Evolutionary conservation across 2,113 vertebrate genomes (phyloP).

Genomic region (Geococcyx californianus): DNA sequence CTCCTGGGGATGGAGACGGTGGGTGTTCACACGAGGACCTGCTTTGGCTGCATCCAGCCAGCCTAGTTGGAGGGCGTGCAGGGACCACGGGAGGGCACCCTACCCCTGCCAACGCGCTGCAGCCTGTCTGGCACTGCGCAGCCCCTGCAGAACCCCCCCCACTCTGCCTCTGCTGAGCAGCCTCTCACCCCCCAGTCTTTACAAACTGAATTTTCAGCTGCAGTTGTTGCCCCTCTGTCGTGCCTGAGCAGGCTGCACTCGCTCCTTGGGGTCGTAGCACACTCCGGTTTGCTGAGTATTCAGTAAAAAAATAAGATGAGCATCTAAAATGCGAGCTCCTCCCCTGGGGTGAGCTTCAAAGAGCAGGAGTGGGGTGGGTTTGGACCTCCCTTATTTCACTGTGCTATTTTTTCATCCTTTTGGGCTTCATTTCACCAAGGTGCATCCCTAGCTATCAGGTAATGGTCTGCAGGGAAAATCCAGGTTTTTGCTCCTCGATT

Average conservation of each 20-base stretch:
- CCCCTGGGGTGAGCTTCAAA: background rate
- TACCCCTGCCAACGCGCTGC: fast-evolving
- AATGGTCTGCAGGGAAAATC: background rate
- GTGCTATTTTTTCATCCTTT: background rate
- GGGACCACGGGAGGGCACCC: conserved; percentile 6
- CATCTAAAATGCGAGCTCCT: background rate
- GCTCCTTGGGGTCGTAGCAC: fast-evolving
- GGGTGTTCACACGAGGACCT: fast-evolving
- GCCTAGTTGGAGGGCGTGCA: background rate
- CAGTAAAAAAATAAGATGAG: background rate
- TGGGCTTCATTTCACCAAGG: background rate
- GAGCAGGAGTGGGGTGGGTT: background rate
- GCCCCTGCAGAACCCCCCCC: background rate
- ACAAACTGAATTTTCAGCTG: background rate
- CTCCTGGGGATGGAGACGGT: conserved; percentile 92
- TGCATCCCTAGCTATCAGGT: too few species aligned
- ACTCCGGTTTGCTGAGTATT: fast-evolving
- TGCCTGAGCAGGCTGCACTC: background rate
- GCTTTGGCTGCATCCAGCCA: fast-evolving
- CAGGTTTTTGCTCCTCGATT: fast-evolving
- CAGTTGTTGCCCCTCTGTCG: fast-evolving
- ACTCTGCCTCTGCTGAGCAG: background rate
- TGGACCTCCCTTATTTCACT: background rate
- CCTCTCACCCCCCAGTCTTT: background rate
- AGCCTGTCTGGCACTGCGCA: fast-evolving